phyloP scores from a whole-genome alignment of 2,113 vertebrate species.

The Andinoacara biseriatus region DNA sequence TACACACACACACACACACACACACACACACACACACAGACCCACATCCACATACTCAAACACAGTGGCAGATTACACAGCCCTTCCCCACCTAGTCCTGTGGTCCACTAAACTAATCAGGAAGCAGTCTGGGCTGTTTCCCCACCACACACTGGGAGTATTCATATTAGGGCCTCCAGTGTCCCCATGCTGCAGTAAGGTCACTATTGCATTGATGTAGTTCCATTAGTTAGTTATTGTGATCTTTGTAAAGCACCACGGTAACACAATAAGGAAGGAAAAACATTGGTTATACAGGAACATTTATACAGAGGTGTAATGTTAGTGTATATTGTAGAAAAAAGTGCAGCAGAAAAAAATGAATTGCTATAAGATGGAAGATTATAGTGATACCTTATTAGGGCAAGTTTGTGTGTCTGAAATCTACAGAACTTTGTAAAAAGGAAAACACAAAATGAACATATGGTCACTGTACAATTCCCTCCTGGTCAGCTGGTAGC shows the following conservation, averaged over 20 bases:
- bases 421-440: too few relatives aligned
- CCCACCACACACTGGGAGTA: slow-evolving; percentile 56
- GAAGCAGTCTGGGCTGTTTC: slow-evolving; percentile 72
- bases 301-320: background rate
- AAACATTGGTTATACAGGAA: background rate
- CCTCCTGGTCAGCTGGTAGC: background rate
- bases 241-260: background rate
- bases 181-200: slow-evolving; percentile 12
- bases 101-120: slow-evolving; percentile 75
- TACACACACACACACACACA: background rate
- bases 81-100: slow-evolving; percentile 49
- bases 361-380: background rate
- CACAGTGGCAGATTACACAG: slow-evolving; percentile 43
- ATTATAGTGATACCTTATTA: background rate
- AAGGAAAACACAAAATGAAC: too few relatives aligned
- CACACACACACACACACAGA: background rate
- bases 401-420: too few relatives aligned
- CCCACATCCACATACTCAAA: slow-evolving; percentile 16
- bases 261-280: background rate
- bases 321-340: background rate
- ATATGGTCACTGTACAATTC: too few relatives aligned
- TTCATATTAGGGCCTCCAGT: slow-evolving; percentile 25
- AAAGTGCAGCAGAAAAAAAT: background rate
- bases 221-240: slow-evolving; percentile 9
- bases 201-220: slow-evolving; percentile 8